Evolutionary conservation across 2,888 invertebrate species (phyloP).

Genomic region (Caenorhabditis doughertyi): DNA sequence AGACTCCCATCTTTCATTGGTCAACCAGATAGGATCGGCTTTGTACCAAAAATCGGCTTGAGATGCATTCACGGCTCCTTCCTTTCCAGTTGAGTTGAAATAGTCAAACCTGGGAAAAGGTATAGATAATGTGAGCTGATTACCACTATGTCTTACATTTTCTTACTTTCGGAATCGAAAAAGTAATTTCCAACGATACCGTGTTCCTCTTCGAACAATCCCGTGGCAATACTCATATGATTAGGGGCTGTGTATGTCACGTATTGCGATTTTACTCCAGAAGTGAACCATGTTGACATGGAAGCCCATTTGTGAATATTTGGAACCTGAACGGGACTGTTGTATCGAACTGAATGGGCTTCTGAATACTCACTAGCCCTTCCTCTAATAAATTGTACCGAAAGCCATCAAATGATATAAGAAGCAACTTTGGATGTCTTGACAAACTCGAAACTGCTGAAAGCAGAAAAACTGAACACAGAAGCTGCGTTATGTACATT

Average conservation of each 20-base stretch:
- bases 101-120: constrained; percentile 65
- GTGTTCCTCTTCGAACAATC: constrained; percentile 71
- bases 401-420: constrained; percentile 75
- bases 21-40: constrained; percentile 71
- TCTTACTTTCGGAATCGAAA: constrained; percentile 67
- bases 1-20: constrained; percentile 65
- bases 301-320: constrained; percentile 70
- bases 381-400: constrained; percentile 72
- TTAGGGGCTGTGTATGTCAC: constrained; percentile 74
- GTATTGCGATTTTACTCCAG: constrained; percentile 69
- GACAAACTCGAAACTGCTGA: constrained; percentile 29
- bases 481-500: constrained; percentile 37
- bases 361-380: constrained; percentile 59
- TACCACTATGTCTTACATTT: constrained; percentile 21
- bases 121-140: neutral
- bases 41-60: constrained; percentile 63
- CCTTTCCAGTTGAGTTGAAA: constrained; percentile 67
- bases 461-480: constrained; percentile 18
- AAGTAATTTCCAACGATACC: constrained; percentile 76
- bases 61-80: constrained; percentile 65
- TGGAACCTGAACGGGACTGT: constrained; percentile 67
- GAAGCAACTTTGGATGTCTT: constrained; percentile 67
- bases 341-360: no score
- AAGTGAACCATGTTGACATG: constrained; percentile 68
- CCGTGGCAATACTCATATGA: constrained; percentile 74